phyloP scores from a whole-genome alignment of 2,797 vertebrate species.

The Phoebastria nigripes region DNA sequence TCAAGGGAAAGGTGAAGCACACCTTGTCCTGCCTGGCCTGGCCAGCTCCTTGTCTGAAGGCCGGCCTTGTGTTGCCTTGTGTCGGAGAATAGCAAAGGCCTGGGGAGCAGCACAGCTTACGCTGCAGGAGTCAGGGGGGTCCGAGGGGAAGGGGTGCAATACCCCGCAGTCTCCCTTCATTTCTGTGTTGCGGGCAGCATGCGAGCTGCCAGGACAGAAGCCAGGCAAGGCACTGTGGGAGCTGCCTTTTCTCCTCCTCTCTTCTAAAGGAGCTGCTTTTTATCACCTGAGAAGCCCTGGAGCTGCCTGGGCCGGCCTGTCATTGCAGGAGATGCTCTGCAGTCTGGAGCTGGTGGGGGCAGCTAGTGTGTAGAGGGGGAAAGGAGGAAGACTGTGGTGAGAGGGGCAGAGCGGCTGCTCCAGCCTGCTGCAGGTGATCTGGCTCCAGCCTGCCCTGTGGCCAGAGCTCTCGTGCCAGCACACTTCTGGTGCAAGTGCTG shows the following conservation, averaged over 20 bases:
- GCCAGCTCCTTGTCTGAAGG: background rate
- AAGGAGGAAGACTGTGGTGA: background rate
- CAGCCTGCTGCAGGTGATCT: background rate
- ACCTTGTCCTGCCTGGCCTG: background rate
- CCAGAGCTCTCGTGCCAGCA: background rate
- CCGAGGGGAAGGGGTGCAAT: background rate
- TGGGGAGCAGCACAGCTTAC: background rate
- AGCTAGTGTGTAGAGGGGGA: background rate
- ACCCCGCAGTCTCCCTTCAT: background rate
- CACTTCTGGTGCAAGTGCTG: background rate
- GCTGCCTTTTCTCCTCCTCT: background rate
- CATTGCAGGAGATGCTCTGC: background rate
- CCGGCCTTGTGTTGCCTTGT: background rate
- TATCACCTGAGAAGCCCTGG: background rate
- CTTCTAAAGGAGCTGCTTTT: background rate
- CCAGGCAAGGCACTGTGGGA: background rate
- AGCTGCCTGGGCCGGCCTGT: background rate
- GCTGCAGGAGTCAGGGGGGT: too few species aligned
- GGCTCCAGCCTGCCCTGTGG: background rate
- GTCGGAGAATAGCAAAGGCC: background rate
- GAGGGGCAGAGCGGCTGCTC: background rate
- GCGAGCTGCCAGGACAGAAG: background rate
- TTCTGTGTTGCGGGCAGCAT: rapidly evolving
- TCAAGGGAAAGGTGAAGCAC: constrained; percentile 24
- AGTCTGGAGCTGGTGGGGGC: background rate